Percentiles rank a stretch among this genome's conserved stretches.
Evolutionary conservation across 2,113 vertebrate genomes (phyloP).

Genomic region (Synodontis membranacea): DNA sequence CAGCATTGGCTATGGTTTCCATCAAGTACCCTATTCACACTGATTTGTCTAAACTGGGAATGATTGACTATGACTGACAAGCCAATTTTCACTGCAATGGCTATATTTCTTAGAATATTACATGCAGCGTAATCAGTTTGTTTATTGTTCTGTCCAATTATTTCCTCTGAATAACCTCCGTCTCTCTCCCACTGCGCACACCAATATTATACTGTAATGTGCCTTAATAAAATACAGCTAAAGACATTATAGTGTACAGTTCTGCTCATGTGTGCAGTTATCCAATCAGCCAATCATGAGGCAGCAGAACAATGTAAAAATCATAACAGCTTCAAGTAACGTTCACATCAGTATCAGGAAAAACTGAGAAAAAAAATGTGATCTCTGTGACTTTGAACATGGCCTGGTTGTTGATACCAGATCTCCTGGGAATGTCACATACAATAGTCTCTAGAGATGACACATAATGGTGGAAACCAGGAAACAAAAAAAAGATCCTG

Average conservation of each 20-base stretch:
- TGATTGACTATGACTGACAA: background rate
- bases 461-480: too few species aligned
- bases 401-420: background rate
- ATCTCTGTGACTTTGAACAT: background rate
- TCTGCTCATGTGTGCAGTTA: background rate
- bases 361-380: background rate
- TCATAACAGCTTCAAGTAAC: background rate
- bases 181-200: background rate
- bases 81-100: background rate
- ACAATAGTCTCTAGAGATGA: too few species aligned
- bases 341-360: too few species aligned
- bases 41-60: conserved; percentile 33
- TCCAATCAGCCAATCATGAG: background rate
- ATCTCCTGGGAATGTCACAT: background rate
- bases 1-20: background rate
- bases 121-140: conserved; percentile 18
- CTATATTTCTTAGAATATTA: conserved; percentile 1
- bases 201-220: background rate
- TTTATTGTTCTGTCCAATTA: conserved; percentile 3
- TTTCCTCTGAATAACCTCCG: background rate
- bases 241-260: background rate
- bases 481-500: too few species aligned
- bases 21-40: conserved; percentile 11
- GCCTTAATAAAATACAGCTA: background rate
- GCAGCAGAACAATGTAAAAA: background rate